Evolutionary conservation across 2,888 invertebrate genomes (phyloP).

Genomic region (Pantelozetes paolii): DNA sequence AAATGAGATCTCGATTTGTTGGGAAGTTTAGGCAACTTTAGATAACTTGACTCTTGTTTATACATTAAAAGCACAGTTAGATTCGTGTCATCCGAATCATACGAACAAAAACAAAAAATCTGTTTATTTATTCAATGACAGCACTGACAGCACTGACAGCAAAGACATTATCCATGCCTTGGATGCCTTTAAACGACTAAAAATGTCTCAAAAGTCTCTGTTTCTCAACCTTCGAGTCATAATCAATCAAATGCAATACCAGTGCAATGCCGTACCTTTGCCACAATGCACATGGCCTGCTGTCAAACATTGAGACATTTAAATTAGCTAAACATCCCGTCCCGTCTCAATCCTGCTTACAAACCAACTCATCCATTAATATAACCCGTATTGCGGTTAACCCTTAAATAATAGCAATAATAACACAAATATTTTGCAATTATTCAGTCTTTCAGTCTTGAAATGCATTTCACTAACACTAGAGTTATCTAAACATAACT

Average conservation of each 20-base stretch:
- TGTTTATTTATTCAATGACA: slow-evolving; percentile 35
- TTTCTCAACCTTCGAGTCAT: slow-evolving; percentile 25
- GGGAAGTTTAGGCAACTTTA: slow-evolving; percentile 1
- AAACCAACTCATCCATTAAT: slow-evolving; percentile 13
- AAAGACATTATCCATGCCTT: slow-evolving; percentile 32
- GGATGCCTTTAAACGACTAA: slow-evolving; percentile 13
- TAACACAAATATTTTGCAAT: slow-evolving; percentile 11
- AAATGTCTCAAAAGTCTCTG: slow-evolving; percentile 36
- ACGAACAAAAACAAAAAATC: slow-evolving; percentile 12
- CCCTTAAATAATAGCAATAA: slow-evolving; percentile 27
- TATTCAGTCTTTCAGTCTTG: background rate
- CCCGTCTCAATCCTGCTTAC: slow-evolving; percentile 6
- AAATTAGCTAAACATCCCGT: slow-evolving; percentile 35
- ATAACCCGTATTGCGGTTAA: slow-evolving; percentile 28
- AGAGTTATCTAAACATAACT: background rate
- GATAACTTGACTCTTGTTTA: slow-evolving; percentile 24
- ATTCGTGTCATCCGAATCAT: slow-evolving; percentile 24
- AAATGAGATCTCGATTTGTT: background rate
- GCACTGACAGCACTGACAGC: slow-evolving; percentile 26
- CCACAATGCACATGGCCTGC: slow-evolving; percentile 35
- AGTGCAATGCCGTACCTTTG: slow-evolving; percentile 14
- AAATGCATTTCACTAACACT: slow-evolving; percentile 1
- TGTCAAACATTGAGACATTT: slow-evolving; percentile 32
- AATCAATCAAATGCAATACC: slow-evolving; percentile 33
- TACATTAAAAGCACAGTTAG: slow-evolving; percentile 29